Base-by-base conservation (phyloP, 2,888 invertebrate species). In the Tetheella fluctuosa region DNA sequence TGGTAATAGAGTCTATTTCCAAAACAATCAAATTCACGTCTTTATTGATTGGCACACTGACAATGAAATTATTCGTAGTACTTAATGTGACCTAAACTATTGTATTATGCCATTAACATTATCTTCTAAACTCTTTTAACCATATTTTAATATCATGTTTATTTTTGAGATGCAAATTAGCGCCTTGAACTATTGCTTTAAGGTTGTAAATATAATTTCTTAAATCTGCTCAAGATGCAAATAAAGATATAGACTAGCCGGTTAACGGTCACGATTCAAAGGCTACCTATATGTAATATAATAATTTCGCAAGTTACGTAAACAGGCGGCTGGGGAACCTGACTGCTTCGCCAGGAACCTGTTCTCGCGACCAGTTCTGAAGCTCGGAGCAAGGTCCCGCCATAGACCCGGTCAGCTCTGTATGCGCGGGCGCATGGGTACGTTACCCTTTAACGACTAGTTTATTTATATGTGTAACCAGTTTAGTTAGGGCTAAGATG, bases 331-430 rank as follows among this genome's bases (percentile, higher is more conserved):
- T 20, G 69, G 67, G 69, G 73, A 84, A 85, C 85, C 83, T 82
- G 88, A 80, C 74, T 65, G 30, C 65, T 55, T 67, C 62, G 60
- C 64, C 30, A 57, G 70, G 69, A 82, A 84, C 85, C 80, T 69
- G 84, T 85, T 80, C 63, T 60, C 69, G 63, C 65, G 67, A 90
- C 90, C 88, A 82, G 91, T 90, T 86, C 74, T 64, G 60, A 70
- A 69, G 78, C 80, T 77, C 72, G 72, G 80, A 81, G 85, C 90
- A 90, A 91, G 90, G 91, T 90, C 90, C 81, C 83, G 81, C 76
- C 85, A 82, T 82, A 84, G 81, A 79, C 81, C 72, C 76, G 76
- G 76, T 71, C 74, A 71, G 70, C 65, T 63, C 57, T 62, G 56
- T 39, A 39, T 62, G 34, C 61, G 62, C 68, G 64, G 61, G 64